Evolutionary conservation across 1,140 invertebrate genomes (phyloP), one percentile per base, ranked within the genome.

Genomic region (Diuraphis noxia): DNA sequence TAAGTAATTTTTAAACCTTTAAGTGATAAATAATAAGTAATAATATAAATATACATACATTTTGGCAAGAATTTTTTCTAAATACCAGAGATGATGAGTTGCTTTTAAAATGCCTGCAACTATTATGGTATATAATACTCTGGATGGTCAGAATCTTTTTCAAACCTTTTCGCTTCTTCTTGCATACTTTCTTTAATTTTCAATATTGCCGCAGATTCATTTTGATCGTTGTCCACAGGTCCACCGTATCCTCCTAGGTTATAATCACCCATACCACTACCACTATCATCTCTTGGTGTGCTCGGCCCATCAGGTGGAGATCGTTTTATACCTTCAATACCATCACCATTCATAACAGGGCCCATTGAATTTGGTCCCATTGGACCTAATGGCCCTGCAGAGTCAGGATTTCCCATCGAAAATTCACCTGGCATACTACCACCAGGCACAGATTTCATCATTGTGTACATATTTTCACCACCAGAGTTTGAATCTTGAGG

Each of bases 101-200:
- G 41, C 88, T 46, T 79, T 79, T 38, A 41, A 49, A 92, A 88
- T 82, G 56, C 23, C 84, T 82, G 79, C 86, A 89, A 92, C 63
- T 89, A n/a, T 72, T 93, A 93, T 91, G 92, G 97, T 97, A 98
- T 98, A 94, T 98, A 98, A 96, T 98, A 98, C 95, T 99, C 98
- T 93, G 97, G 97, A 95, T 98, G 98, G 94, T 99, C 98, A 93
- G 97, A 97, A 95, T 99, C 98, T 96, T 99, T 99, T 95, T 99
- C 98, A 96, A 99, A 99, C 95, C 98, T 97, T 95, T 99, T 99
- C 94, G 98, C 98, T 95, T 99, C 98, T 95, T 99, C 98, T 95
- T 99, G 98, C 98, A 99, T 99, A 95, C 98, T 99, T 95, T 99
- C 98, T 96, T 99, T 99, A 94, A 99, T 99, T 96, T 99, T 99